Conservation (phyloP, 2,888 invertebrate genomes). For the Netelia virgata region DNA sequence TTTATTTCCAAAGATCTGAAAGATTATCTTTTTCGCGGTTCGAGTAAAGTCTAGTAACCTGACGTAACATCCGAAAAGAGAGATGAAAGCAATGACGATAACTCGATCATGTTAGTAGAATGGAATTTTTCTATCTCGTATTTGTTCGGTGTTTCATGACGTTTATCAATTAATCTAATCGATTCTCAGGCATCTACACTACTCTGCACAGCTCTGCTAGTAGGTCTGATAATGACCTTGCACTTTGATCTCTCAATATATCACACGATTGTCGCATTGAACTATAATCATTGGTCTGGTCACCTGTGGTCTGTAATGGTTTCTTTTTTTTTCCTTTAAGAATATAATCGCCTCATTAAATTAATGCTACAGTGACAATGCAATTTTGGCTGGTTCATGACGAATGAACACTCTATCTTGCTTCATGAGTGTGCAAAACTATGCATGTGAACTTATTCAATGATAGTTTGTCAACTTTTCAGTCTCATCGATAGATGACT, state of each 20-base stretch:
- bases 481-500: constrained; percentile 70
- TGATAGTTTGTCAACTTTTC: constrained; percentile 42
- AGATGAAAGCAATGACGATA: constrained; percentile 35
- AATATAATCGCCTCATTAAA: constrained; percentile 44
- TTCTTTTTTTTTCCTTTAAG: constrained; percentile 8
- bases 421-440: neutral
- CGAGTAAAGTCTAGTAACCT: neutral
- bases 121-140: constrained; percentile 7
- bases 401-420: neutral
- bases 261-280: constrained; percentile 58
- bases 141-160: constrained; percentile 37
- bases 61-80: neutral
- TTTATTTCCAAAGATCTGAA: constrained; percentile 50
- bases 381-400: constrained; percentile 3
- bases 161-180: constrained; percentile 69
- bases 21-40: neutral
- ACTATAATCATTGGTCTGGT: constrained; percentile 62
- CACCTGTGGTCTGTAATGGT: constrained; percentile 50
- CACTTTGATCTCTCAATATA: constrained; percentile 66
- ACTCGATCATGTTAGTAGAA: constrained; percentile 64
- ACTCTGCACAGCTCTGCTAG: constrained; percentile 38
- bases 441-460: constrained; percentile 14
- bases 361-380: constrained; percentile 48
- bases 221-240: constrained; percentile 67
- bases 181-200: constrained; percentile 49